Evolutionary conservation across 2,113 vertebrate species (phyloP).

Genomic region (Blennius ocellaris): DNA sequence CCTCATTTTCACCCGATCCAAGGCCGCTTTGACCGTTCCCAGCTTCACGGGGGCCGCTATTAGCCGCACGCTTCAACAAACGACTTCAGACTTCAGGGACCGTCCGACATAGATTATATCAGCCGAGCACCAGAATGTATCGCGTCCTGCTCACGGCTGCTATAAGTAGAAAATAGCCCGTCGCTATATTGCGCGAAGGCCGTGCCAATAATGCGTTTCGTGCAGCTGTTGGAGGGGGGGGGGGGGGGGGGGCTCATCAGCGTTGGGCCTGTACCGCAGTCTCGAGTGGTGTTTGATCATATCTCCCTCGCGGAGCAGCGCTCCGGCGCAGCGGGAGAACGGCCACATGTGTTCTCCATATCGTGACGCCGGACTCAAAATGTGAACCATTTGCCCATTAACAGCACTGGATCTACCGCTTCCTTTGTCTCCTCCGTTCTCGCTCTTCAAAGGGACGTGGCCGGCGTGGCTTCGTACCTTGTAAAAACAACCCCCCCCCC

Average conservation of each 20-base stretch:
- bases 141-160: slow-evolving; percentile 29
- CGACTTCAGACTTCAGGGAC: slow-evolving; percentile 50
- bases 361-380: slow-evolving; percentile 70
- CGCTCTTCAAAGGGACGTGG: slow-evolving; percentile 79
- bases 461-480: slow-evolving; percentile 66
- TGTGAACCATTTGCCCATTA: slow-evolving; percentile 81
- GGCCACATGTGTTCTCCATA: slow-evolving; percentile 83
- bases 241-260: slow-evolving; percentile 36
- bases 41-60: slow-evolving; percentile 37
- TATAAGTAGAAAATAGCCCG: slow-evolving; percentile 34
- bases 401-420: slow-evolving; percentile 74
- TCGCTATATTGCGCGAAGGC: neutral
- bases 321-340: slow-evolving; percentile 59
- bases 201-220: slow-evolving; percentile 34
- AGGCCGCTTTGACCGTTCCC: slow-evolving; percentile 50
- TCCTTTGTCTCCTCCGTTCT: slow-evolving; percentile 70
- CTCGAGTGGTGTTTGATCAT: slow-evolving; percentile 70
- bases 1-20: slow-evolving; percentile 51
- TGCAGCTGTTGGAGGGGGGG: slow-evolving; percentile 30
- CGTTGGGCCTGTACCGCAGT: slow-evolving; percentile 26
- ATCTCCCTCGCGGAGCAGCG: slow-evolving; percentile 47
- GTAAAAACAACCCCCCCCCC: slow-evolving; percentile 77
- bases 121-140: too few relatives aligned
- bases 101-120: slow-evolving; percentile 23
- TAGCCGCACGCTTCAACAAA: slow-evolving; percentile 59